Percentiles rank a stretch among this genome's conserved stretches.
Evolutionary conservation across 1,140 invertebrate genomes (phyloP).

Genomic region (Apis cerana): DNA sequence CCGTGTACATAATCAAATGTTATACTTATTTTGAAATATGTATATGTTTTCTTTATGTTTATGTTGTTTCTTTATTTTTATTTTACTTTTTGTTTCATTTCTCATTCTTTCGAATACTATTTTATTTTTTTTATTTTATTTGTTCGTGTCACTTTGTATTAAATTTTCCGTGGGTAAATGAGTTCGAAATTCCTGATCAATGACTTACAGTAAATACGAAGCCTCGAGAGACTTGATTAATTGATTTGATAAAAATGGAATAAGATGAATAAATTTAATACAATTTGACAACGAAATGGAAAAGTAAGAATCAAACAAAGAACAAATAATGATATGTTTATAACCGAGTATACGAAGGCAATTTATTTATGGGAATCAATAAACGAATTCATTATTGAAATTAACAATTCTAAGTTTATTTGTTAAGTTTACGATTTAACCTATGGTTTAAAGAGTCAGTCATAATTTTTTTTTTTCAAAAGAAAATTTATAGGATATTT

Average conservation of each 20-base stretch:
- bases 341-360: too few relatives aligned
- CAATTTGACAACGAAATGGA: not conserved
- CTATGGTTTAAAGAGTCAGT: too few relatives aligned
- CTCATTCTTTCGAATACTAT: not conserved
- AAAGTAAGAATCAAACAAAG: not conserved
- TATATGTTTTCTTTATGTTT: slow-evolving; percentile 24
- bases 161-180: slow-evolving; percentile 43
- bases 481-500: too few relatives aligned
- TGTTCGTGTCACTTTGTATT: slow-evolving; percentile 25
- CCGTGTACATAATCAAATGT: slow-evolving; percentile 70
- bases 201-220: slow-evolving; percentile 16
- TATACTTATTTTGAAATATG: slow-evolving; percentile 19
- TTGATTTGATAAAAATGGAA: not conserved
- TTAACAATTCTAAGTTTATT: too few relatives aligned
- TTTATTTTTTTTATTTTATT: slow-evolving; percentile 24
- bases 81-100: slow-evolving; percentile 13
- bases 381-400: too few relatives aligned
- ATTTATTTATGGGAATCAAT: too few relatives aligned
- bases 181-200: slow-evolving; percentile 14
- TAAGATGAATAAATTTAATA: not conserved
- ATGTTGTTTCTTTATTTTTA: slow-evolving; percentile 16
- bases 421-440: too few relatives aligned
- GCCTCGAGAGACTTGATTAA: slow-evolving; percentile 41
- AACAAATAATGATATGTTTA: not conserved
- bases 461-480: too few relatives aligned